phyloP scores from a whole-genome alignment of 1,140 invertebrate genomes.

The Drosophila nigrodunni region DNA sequence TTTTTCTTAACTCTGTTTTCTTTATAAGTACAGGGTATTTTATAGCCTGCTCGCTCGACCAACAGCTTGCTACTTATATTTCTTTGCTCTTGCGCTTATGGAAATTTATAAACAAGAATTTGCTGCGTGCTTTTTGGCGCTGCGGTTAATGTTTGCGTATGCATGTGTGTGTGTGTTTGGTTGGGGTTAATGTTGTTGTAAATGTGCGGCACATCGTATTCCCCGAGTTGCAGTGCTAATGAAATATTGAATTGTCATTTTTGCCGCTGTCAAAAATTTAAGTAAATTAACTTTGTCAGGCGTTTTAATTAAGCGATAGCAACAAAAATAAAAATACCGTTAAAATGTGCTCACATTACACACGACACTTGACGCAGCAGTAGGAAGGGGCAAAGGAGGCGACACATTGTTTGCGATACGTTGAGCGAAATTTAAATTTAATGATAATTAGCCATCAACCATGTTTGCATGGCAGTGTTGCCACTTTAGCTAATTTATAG shows the following conservation, averaged over 20 bases:
- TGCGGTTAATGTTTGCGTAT: slow-evolving; percentile 3
- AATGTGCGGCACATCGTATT: slow-evolving; percentile 28
- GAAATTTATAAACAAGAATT: slow-evolving; percentile 59
- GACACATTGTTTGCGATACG: slow-evolving; percentile 10
- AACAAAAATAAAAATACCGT: slow-evolving; percentile 11
- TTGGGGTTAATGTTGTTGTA: slow-evolving; percentile 9
- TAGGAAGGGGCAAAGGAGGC: not conserved
- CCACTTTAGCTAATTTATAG: too few relatives aligned
- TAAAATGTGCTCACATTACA: slow-evolving; percentile 22
- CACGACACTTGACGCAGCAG: not conserved
- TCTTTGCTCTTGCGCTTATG: slow-evolving; percentile 57
- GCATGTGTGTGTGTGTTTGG: slow-evolving; percentile 21
- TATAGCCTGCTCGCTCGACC: too few relatives aligned
- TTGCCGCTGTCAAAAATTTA: slow-evolving; percentile 63
- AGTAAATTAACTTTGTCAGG: slow-evolving; percentile 70
- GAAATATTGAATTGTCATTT: slow-evolving; percentile 78
- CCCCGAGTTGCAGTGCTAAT: slow-evolving; percentile 55
- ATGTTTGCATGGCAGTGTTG: not conserved
- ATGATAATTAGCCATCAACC: slow-evolving; percentile 28
- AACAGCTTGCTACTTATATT: not conserved
- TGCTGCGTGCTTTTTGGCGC: slow-evolving; percentile 35
- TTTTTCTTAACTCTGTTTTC: too few relatives aligned
- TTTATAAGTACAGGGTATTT: too few relatives aligned
- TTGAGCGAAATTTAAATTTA: slow-evolving; percentile 22
- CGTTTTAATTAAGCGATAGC: slow-evolving; percentile 65